These are phyloP conservation scores for Ernsta delagoae DNA, from an alignment of 2,888 invertebrate species.

Conservation along the genomic window DNA sequence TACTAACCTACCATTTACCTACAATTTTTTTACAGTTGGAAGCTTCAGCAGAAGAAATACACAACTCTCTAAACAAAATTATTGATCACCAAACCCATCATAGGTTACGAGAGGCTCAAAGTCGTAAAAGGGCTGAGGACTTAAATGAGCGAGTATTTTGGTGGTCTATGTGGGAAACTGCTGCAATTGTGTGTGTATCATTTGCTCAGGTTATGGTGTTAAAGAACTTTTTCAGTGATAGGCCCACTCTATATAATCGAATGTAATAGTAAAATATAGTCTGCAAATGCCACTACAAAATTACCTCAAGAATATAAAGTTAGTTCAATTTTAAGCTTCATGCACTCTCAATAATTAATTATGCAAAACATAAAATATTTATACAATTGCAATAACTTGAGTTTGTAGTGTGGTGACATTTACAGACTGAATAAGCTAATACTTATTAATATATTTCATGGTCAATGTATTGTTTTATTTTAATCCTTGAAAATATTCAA, in stretches of 20 bases:
- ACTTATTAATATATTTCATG: conserved; percentile 70
- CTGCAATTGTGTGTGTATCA: conserved; percentile 93
- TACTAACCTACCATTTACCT: not conserved
- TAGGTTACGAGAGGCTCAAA: conserved; percentile 96
- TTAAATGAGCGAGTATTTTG: conserved; percentile 96
- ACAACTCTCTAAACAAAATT: conserved; percentile 94
- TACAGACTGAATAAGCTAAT: conserved; percentile 44
- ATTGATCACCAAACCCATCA: conserved; percentile 99
- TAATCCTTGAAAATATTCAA: not conserved
- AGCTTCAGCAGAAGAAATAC: conserved; percentile 94
- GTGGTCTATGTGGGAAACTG: conserved; percentile 96
- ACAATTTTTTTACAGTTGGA: conserved; percentile 90
- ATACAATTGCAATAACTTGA: too few relatives aligned
- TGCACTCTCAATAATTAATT: not conserved
- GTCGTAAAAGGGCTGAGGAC: conserved; percentile 98
- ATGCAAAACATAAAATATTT: not conserved
- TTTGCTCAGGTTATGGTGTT: conserved; percentile 96
- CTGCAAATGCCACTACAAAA: conserved; percentile 20
- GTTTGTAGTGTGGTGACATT: conserved; percentile 20
- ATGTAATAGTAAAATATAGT: conserved; percentile 63
- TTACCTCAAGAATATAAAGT: conserved; percentile 12
- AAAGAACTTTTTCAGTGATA: conserved; percentile 93
- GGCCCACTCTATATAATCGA: conserved; percentile 76
- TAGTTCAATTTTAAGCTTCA: not conserved
- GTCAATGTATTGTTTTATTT: conserved; percentile 50